Conservation (phyloP, 1,140 invertebrate species). For the Hyphantria cunea region DNA sequence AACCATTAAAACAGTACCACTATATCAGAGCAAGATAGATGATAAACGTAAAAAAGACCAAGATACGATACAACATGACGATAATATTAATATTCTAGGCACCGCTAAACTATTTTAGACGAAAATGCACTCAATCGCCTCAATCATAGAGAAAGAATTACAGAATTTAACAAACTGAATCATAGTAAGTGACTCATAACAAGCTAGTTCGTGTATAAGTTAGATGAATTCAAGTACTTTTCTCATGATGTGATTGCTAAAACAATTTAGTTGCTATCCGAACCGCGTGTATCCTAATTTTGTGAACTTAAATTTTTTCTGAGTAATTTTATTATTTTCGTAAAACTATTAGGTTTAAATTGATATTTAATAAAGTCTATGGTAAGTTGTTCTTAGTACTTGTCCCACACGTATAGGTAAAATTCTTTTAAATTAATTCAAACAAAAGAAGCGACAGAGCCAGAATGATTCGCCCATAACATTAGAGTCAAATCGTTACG, state of each 20-base stretch:
- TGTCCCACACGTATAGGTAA: slow-evolving; percentile 10
- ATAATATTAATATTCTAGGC: slow-evolving; percentile 21
- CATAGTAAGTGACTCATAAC: slow-evolving; percentile 25
- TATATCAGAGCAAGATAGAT: slow-evolving; percentile 21
- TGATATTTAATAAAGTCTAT: slow-evolving; percentile 1
- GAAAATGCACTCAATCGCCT: slow-evolving; percentile 16
- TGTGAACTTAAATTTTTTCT: slow-evolving; percentile 4
- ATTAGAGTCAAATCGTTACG: slow-evolving; percentile 17
- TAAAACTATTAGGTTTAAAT: not conserved
- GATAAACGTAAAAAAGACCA: slow-evolving; percentile 23
- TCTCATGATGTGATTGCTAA: slow-evolving; percentile 20
- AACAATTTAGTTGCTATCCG: slow-evolving; percentile 18
- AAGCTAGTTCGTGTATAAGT: slow-evolving; percentile 15
- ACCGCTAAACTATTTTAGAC: slow-evolving; percentile 5
- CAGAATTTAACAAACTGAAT: slow-evolving; percentile 14
- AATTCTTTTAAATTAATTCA: slow-evolving; percentile 20
- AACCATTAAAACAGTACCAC: slow-evolving; percentile 8
- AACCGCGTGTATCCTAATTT: slow-evolving; percentile 20
- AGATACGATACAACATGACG: slow-evolving; percentile 22
- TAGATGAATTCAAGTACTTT: slow-evolving; percentile 13
- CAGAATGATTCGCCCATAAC: slow-evolving; percentile 2
- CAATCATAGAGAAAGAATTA: slow-evolving; percentile 11
- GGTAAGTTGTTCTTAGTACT: too few relatives aligned
- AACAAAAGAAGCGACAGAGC: slow-evolving; percentile 9
- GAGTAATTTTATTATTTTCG: slow-evolving; percentile 15